phyloP scores from a whole-genome alignment of 2,797 vertebrate genomes.

The Sus cebifrons region DNA sequence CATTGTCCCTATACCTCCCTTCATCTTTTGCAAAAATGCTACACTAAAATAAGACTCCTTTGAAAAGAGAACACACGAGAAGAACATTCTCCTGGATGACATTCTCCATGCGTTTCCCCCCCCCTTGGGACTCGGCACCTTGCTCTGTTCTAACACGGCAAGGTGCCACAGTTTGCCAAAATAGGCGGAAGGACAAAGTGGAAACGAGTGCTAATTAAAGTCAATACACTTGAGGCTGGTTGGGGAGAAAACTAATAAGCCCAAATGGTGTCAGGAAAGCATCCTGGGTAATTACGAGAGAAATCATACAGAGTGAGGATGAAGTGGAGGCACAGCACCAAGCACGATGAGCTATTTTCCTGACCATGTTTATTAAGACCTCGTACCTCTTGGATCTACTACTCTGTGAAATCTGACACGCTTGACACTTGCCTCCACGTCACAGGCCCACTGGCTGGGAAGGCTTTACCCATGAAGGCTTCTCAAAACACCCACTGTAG shows the following conservation, averaged over 20 bases:
- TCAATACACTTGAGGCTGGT: slow-evolving; percentile 66
- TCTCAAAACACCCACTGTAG: background rate
- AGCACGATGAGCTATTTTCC: slow-evolving; percentile 60
- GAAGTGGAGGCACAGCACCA: slow-evolving; percentile 28
- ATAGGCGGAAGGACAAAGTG: slow-evolving; percentile 55
- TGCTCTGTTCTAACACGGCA: background rate
- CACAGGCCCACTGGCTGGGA: background rate
- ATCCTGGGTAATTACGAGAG: slow-evolving; percentile 75
- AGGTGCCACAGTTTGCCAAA: slow-evolving; percentile 69
- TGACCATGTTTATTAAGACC: slow-evolving; percentile 66
- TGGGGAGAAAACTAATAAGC: slow-evolving; percentile 66
- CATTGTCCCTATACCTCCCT: background rate
- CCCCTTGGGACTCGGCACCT: slow-evolving; percentile 60
- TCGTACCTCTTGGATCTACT: background rate
- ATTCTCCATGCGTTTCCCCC: slow-evolving; percentile 7
- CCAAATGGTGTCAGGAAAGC: slow-evolving; percentile 60
- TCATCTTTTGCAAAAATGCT: background rate
- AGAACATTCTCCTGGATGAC: slow-evolving; percentile 37
- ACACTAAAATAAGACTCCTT: slow-evolving; percentile 44
- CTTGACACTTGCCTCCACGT: background rate
- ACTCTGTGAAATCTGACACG: background rate
- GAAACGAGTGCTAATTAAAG: slow-evolving; percentile 80
- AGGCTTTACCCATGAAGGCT: background rate
- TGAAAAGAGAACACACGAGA: background rate
- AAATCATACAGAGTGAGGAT: slow-evolving; percentile 50